These are phyloP conservation scores for Sciaenops ocellatus DNA, from an alignment of 2,797 vertebrate species.

Conservation along the genomic window DNA sequence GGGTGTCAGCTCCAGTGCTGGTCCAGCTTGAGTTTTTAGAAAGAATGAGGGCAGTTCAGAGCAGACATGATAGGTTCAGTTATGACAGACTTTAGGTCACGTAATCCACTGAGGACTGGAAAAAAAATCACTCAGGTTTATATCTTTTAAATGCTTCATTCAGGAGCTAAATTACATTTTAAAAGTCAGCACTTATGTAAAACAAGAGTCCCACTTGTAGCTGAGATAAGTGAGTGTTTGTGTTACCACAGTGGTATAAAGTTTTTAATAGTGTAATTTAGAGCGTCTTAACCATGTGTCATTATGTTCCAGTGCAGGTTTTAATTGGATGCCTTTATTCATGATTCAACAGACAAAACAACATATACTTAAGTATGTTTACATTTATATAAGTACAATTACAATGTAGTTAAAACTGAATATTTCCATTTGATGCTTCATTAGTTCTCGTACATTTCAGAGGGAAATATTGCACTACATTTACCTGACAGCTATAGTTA, in stretches of 20 bases:
- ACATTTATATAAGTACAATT: not conserved
- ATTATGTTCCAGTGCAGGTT: not conserved
- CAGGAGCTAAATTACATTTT: not conserved
- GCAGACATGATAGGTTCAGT: conserved; percentile 14
- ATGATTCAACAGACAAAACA: not conserved
- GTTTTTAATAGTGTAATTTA: not conserved
- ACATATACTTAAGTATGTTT: not conserved
- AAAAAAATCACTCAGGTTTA: conserved; percentile 4
- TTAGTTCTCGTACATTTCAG: not conserved
- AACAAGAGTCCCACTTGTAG: not conserved
- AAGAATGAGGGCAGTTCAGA: conserved; percentile 22
- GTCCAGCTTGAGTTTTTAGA: conserved; percentile 17
- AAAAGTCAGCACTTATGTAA: not conserved
- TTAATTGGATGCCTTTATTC: not conserved
- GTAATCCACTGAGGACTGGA: conserved; percentile 5
- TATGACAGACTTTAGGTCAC: conserved; percentile 13
- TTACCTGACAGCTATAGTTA: not conserved
- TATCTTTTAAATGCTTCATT: conserved; percentile 7
- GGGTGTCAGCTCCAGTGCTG: conserved; percentile 22
- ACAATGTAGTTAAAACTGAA: not conserved
- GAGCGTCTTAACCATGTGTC: not conserved
- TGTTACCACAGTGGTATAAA: not conserved
- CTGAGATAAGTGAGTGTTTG: conserved; percentile 1
- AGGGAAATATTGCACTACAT: not conserved
- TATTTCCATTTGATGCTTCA: not conserved